Percentiles rank a stretch among this genome's conserved stretches.
Evolutionary conservation across 2,797 vertebrate genomes (phyloP).

Genomic region (Nannoperca obscura): DNA sequence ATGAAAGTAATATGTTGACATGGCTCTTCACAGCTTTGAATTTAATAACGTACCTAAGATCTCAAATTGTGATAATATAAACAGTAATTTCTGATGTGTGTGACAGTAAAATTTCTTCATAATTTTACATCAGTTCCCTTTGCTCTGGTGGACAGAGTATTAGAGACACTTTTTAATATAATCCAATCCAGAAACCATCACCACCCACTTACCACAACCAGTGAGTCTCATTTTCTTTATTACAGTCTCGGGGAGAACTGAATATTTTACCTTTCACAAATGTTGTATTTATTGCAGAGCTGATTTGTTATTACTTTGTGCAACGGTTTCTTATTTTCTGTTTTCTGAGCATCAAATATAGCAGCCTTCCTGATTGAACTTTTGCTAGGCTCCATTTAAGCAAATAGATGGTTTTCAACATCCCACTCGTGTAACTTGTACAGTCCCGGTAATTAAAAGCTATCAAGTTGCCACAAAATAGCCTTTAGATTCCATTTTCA

Average conservation of each 20-base stretch:
- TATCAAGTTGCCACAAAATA: slow-evolving; percentile 15
- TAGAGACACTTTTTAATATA: not conserved
- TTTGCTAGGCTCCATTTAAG: not conserved
- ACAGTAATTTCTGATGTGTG: not conserved
- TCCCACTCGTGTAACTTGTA: not conserved
- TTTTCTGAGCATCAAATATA: not conserved
- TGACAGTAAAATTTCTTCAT: not conserved
- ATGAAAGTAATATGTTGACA: not conserved
- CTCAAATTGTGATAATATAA: not conserved
- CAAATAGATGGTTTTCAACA: slow-evolving; percentile 10
- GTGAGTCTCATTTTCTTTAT: not conserved
- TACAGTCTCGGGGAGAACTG: not conserved
- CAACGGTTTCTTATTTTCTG: not conserved
- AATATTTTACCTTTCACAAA: not conserved
- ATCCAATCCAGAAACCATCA: not conserved
- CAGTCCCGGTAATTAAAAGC: slow-evolving; percentile 8
- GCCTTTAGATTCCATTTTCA: not conserved
- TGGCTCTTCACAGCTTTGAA: not conserved
- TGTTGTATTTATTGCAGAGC: not conserved
- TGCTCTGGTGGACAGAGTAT: not conserved
- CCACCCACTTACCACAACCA: not conserved
- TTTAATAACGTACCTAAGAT: not conserved
- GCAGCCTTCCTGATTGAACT: slow-evolving; percentile 5
- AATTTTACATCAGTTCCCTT: not conserved
- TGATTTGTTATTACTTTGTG: not conserved